Conservation (phyloP, 2,888 invertebrate species). For the Uropetala carovei region DNA sequence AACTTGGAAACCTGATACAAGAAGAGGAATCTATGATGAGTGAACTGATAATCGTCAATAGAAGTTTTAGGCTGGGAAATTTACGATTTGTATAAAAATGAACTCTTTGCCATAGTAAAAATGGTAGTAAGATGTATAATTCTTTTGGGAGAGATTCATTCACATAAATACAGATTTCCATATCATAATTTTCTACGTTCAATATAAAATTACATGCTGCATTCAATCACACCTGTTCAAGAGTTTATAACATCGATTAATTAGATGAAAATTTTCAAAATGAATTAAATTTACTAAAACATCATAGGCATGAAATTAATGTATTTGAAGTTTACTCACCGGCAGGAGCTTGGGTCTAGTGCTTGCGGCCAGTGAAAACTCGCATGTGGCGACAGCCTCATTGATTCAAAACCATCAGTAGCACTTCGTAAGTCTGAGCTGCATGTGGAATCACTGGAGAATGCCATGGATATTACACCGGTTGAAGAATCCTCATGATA, state of each 20-base stretch:
- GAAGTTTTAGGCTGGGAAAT: no score
- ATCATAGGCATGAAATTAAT: background rate
- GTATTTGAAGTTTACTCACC: conserved; percentile 71
- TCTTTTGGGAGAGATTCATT: background rate
- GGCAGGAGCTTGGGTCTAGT: conserved; percentile 72
- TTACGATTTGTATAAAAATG: no score
- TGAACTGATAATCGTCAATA: no score
- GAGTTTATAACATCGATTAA: conserved; percentile 34
- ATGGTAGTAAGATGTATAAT: no score
- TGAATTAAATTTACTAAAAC: conserved; percentile 65
- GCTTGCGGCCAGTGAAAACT: conserved; percentile 73
- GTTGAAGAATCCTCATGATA: conserved; percentile 76
- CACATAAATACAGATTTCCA: no score
- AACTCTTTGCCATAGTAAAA: no score
- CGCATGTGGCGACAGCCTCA: conserved; percentile 74
- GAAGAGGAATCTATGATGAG: background rate
- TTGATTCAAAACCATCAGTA: conserved; percentile 79
- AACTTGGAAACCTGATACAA: conserved; percentile 78
- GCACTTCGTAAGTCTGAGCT: conserved; percentile 77
- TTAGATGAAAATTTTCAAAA: conserved; percentile 14
- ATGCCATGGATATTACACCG: conserved; percentile 78
- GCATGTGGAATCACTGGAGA: conserved; percentile 82
- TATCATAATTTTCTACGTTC: no score
- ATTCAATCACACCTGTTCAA: background rate
- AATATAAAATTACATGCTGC: no score